phyloP scores from a whole-genome alignment of 2,113 vertebrate genomes.

The Apteryx owenii region DNA sequence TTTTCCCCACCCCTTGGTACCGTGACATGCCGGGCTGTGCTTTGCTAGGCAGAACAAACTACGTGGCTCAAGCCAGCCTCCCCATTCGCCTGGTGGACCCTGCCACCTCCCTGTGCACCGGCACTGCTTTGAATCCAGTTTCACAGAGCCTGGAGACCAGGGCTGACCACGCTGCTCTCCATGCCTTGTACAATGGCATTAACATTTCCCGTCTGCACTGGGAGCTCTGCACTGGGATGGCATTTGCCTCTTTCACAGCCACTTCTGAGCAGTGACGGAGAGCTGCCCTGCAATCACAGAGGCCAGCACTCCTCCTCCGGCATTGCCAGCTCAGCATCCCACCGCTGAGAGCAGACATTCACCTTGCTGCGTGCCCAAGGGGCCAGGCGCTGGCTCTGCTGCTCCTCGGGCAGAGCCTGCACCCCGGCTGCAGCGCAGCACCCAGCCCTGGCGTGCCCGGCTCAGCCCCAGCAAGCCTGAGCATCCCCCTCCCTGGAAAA shows the following conservation, averaged over 20 bases:
- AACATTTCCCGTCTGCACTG: background rate
- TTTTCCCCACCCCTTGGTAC: too few relatives aligned
- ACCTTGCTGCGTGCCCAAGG: background rate
- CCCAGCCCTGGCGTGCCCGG: background rate
- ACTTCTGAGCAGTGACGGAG: background rate
- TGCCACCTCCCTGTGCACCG: too few relatives aligned
- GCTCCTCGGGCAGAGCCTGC: background rate
- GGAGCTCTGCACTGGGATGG: background rate
- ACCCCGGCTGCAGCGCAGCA: background rate
- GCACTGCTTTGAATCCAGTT: background rate
- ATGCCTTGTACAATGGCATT: background rate
- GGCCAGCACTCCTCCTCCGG: background rate
- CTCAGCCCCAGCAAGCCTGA: accelerated
- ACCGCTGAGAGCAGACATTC: accelerated
- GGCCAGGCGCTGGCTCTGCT: accelerated
- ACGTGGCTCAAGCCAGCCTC: too few relatives aligned
- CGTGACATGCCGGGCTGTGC: too few relatives aligned
- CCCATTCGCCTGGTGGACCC: too few relatives aligned
- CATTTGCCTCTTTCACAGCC: background rate
- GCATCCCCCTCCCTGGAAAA: background rate
- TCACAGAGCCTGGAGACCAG: background rate
- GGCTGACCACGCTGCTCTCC: background rate
- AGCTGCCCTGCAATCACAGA: background rate
- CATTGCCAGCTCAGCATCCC: background rate
- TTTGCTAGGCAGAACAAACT: too few relatives aligned